Conservation (phyloP, 1,140 invertebrate genomes). For the Achroia grisella region DNA sequence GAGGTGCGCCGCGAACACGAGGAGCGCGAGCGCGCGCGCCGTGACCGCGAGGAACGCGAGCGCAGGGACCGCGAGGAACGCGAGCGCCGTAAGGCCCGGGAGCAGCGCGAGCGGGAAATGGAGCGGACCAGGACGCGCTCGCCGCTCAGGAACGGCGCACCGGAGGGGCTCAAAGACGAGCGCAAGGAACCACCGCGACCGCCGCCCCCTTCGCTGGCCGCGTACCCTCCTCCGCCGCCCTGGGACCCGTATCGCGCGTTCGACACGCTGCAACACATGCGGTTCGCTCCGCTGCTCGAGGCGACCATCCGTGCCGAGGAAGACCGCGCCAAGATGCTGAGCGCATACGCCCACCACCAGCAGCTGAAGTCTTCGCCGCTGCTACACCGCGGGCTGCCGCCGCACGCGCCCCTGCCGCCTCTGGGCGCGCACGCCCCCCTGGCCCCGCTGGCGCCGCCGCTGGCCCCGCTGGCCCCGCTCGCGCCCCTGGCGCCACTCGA, state of each 20-base stretch:
- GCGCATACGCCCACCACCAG: conserved; percentile 76
- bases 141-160: conserved; percentile 79
- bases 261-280: conserved; percentile 78
- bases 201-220: conserved; percentile 74
- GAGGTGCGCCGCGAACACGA: conserved; percentile 76
- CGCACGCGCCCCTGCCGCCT: conserved; percentile 30
- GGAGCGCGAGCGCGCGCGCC: conserved; percentile 76
- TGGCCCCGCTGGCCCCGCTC: conserved; percentile 42
- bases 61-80: conserved; percentile 78
- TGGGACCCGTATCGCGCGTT: conserved; percentile 78
- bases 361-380: conserved; percentile 57
- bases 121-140: conserved; percentile 77
- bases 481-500: conserved; percentile 57
- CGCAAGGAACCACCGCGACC: conserved; percentile 71
- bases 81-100: conserved; percentile 57
- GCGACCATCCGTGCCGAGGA: conserved; percentile 82
- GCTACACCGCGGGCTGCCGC: conserved; percentile 54
- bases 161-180: conserved; percentile 60
- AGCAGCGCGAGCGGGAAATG: conserved; percentile 64
- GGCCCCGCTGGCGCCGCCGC: conserved; percentile 38
- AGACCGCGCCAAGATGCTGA: conserved; percentile 83
- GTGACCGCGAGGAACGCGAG: conserved; percentile 83
- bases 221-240: conserved; percentile 76
- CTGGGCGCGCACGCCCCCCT: conserved; percentile 23
- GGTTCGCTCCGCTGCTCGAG: conserved; percentile 83